Evolutionary conservation across 2,888 invertebrate genomes (phyloP).

Genomic region (Myopa testacea): DNA sequence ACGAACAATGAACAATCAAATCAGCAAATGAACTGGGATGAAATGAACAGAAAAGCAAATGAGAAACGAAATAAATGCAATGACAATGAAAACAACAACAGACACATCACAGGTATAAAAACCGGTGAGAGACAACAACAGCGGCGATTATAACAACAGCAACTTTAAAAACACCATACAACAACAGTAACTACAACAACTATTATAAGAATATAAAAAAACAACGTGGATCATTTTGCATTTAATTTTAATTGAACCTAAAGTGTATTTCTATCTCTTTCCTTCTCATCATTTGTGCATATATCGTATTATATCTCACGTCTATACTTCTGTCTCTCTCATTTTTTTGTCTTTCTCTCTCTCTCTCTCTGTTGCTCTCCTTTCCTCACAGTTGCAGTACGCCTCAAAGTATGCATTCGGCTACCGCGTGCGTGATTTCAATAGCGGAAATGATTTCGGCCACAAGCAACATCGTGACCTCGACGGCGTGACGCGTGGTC

Average conservation of each 20-base stretch:
- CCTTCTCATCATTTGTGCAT: no score
- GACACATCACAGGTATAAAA: neutral
- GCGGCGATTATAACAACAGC: neutral
- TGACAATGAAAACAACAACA: neutral
- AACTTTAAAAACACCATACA: neutral
- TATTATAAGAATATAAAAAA: neutral
- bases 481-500: constrained; percentile 77
- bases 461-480: constrained; percentile 78
- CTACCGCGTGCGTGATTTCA: constrained; percentile 79
- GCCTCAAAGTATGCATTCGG: constrained; percentile 76
- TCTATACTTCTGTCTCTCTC: constrained; percentile 14
- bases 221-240: neutral
- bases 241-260: neutral
- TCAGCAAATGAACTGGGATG: neutral
- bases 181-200: neutral
- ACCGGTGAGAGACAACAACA: neutral
- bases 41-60: neutral
- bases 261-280: neutral
- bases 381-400: constrained; percentile 70
- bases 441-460: constrained; percentile 81
- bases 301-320: no score
- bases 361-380: constrained; percentile 10
- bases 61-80: neutral
- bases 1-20: constrained; percentile 19
- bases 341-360: neutral